These are phyloP conservation scores for Hormiphora californensis DNA, from an alignment of 37 sponge, comb jelly and placozoan genomes.

Conservation along the genomic window DNA sequence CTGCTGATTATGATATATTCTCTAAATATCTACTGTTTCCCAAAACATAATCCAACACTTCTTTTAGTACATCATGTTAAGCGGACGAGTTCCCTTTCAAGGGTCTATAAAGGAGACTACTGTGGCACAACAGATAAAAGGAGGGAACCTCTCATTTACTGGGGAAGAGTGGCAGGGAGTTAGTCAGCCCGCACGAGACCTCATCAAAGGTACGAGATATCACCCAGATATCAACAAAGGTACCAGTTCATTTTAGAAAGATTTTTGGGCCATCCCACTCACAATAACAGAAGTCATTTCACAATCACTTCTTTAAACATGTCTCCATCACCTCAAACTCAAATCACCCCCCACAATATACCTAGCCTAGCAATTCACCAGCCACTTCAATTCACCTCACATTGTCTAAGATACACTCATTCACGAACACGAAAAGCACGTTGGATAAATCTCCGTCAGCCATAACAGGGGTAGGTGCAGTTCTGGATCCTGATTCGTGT, in stretches of 20 bases:
- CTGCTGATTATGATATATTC: neutral
- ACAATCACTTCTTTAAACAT: neutral
- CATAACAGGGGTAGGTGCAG: too few species aligned
- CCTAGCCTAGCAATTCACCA: too few species aligned
- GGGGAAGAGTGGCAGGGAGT: constrained; percentile 71
- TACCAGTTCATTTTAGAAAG: too few species aligned
- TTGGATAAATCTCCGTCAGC: too few species aligned
- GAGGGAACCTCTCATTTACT: constrained; percentile 63
- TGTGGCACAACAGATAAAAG: constrained; percentile 68
- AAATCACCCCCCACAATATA: too few species aligned
- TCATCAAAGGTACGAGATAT: constrained; percentile 76
- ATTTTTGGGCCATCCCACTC: neutral
- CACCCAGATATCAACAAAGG: too few species aligned
- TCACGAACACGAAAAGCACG: too few species aligned
- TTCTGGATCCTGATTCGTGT: too few species aligned
- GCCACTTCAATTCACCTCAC: too few species aligned
- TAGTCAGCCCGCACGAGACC: constrained; percentile 66
- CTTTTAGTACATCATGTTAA: constrained; percentile 79
- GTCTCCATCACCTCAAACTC: neutral
- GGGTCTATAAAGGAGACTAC: constrained; percentile 47
- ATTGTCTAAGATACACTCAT: too few species aligned
- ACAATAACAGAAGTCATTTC: neutral
- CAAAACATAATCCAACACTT: too few species aligned
- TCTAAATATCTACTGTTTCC: neutral
- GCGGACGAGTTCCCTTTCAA: constrained; percentile 89